phyloP scores from a whole-genome alignment of 2,888 invertebrate species.

The Argynnis bischoffii region DNA sequence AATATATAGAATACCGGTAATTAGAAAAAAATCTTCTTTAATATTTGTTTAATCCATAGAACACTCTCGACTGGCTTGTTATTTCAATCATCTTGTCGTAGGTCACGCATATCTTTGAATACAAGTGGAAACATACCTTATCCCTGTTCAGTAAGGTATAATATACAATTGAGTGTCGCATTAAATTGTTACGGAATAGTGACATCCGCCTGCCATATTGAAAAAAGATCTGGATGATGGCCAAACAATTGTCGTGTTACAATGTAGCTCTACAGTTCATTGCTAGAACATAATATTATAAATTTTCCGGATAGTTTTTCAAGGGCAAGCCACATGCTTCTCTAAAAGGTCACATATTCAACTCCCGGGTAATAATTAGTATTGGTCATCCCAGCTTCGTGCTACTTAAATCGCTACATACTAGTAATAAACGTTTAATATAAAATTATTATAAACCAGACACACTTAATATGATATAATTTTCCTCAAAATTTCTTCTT shows the following conservation, averaged over 20 bases:
- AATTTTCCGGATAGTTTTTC: too few relatives aligned
- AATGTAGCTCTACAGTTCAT: background rate
- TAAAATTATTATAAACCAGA: too few relatives aligned
- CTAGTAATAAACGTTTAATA: too few relatives aligned
- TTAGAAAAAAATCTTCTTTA: too few relatives aligned
- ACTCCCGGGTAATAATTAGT: too few relatives aligned
- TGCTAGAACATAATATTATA: background rate
- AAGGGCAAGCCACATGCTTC: too few relatives aligned
- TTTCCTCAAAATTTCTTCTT: too few relatives aligned
- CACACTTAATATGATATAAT: too few relatives aligned
- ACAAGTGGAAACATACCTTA: slow-evolving; percentile 10
- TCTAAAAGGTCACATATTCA: too few relatives aligned
- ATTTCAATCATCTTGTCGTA: slow-evolving; percentile 25
- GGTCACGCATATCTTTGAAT: slow-evolving; percentile 20
- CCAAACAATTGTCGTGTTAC: slow-evolving; percentile 18
- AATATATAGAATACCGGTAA: too few relatives aligned
- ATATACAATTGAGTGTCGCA: background rate
- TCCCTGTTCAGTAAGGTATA: background rate
- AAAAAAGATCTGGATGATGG: slow-evolving; percentile 25
- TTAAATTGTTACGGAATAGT: slow-evolving; percentile 17
- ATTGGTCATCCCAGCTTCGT: too few relatives aligned
- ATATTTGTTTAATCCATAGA: slow-evolving; percentile 16
- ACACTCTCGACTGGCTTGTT: slow-evolving; percentile 14
- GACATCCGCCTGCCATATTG: slow-evolving; percentile 27
- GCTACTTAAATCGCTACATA: too few relatives aligned